Percentiles rank a stretch among this genome's conserved stretches.
These are phyloP conservation scores for Callinectes sapidus DNA, from an alignment of 2,888 invertebrate genomes.

Conservation along the genomic window DNA sequence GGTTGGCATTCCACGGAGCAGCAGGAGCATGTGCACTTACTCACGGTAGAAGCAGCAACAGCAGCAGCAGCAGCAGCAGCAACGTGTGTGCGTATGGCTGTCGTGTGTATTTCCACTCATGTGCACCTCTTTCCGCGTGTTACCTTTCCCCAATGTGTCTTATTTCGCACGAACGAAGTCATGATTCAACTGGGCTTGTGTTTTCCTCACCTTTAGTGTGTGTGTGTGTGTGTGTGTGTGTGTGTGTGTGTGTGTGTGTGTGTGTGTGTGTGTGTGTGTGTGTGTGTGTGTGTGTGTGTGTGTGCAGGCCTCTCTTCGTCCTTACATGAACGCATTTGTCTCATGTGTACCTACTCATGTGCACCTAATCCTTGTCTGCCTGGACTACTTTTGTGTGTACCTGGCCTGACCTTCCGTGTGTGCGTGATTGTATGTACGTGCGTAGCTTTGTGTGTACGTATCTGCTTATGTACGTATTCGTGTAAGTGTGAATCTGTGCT, in stretches of 20 bases:
- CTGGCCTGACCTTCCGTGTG: neutral
- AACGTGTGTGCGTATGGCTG: neutral
- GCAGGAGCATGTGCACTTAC: neutral
- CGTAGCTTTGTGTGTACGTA: neutral
- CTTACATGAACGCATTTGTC: neutral
- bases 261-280: slow-evolving; percentile 19
- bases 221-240: slow-evolving; percentile 12
- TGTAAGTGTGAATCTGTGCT: neutral
- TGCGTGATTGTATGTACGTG: neutral
- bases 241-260: slow-evolving; percentile 9
- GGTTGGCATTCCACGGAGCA: slow-evolving; percentile 29
- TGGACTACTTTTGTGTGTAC: neutral
- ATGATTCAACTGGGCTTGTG: neutral
- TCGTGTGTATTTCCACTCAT: neutral
- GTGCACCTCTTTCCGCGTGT: neutral
- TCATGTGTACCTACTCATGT: neutral
- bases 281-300: slow-evolving; percentile 27
- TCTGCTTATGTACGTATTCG: neutral
- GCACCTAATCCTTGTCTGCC: neutral
- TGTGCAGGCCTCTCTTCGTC: neutral
- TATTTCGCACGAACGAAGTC: neutral
- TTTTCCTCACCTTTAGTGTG: slow-evolving; percentile 10
- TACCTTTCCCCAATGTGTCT: neutral
- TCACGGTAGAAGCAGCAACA: too few relatives aligned
- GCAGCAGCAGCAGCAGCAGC: too few relatives aligned